Conservation (phyloP, 2,113 vertebrate genomes). For the Heterotis niloticus region DNA sequence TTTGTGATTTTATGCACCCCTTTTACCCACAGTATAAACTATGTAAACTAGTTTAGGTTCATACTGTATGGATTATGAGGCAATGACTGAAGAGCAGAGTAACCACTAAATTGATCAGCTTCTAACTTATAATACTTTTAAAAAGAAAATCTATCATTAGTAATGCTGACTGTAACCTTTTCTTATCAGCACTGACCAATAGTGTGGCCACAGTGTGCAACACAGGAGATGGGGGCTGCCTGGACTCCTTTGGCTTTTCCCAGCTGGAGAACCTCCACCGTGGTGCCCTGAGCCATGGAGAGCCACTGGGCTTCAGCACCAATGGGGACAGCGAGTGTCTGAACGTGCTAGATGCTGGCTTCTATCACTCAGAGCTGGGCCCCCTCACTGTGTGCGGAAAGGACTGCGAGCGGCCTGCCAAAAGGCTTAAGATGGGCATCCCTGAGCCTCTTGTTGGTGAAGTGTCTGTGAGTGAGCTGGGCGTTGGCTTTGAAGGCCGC, state of each 20-base stretch:
- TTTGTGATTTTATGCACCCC: no score
- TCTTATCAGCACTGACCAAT: constrained; percentile 80
- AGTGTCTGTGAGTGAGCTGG: constrained; percentile 84
- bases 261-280: constrained; percentile 81
- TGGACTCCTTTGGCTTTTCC: constrained; percentile 81
- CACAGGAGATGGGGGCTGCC: constrained; percentile 74
- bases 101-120: no score
- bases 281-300: constrained; percentile 80
- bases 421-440: constrained; percentile 92
- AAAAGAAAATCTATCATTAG: no score
- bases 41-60: no score
- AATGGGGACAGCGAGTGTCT: constrained; percentile 88
- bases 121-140: no score
- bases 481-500: constrained; percentile 86
- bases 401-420: constrained; percentile 84
- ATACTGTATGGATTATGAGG: no score
- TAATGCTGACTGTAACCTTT: background rate
- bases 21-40: no score
- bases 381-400: constrained; percentile 78
- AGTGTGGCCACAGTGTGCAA: constrained; percentile 84
- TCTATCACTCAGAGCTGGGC: constrained; percentile 89
- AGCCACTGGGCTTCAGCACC: constrained; percentile 78
- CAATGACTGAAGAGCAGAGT: no score
- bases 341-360: constrained; percentile 93
- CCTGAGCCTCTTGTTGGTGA: constrained; percentile 87